Evolutionary conservation across 2,888 invertebrate genomes (phyloP).

Genomic region (Rotaria magnacalcarata): DNA sequence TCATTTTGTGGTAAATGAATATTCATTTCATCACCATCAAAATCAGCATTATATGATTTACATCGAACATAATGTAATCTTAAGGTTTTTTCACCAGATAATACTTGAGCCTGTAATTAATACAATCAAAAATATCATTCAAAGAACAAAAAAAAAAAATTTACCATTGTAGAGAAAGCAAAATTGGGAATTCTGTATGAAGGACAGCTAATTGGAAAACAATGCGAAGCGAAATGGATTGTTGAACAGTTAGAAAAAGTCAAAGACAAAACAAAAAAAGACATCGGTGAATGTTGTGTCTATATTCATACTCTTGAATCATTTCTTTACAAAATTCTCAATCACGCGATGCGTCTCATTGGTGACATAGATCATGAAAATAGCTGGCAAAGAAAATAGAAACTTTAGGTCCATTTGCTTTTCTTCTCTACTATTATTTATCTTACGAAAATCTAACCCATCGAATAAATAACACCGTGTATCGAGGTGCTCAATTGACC

Average conservation of each 20-base stretch:
- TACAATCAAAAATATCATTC: no score
- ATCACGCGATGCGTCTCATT: background rate
- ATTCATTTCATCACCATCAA: slow-evolving; percentile 99
- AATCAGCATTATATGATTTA: slow-evolving; percentile 98
- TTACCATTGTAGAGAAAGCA: slow-evolving; percentile 48
- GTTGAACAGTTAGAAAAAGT: background rate
- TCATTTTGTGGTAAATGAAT: slow-evolving; percentile 94
- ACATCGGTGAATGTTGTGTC: background rate
- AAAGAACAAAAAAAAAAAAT: slow-evolving; percentile 49
- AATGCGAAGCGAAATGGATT: background rate
- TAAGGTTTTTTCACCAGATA: slow-evolving; percentile 85
- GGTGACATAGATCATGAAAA: background rate
- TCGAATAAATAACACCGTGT: no score
- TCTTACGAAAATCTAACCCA: no score
- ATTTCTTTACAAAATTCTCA: background rate
- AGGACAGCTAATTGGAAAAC: background rate
- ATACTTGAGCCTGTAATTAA: slow-evolving; percentile 68
- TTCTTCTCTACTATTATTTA: no score
- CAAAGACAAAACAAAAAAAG: background rate
- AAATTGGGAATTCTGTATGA: no score
- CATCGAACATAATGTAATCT: slow-evolving; percentile 96
- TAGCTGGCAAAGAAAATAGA: background rate
- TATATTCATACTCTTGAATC: background rate
- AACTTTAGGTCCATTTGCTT: background rate
- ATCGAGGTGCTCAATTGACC: no score